Evolutionary conservation across 1,140 invertebrate genomes (phyloP), one percentile per base, ranked within the genome.

Genomic region (Calephelis nemesis): DNA sequence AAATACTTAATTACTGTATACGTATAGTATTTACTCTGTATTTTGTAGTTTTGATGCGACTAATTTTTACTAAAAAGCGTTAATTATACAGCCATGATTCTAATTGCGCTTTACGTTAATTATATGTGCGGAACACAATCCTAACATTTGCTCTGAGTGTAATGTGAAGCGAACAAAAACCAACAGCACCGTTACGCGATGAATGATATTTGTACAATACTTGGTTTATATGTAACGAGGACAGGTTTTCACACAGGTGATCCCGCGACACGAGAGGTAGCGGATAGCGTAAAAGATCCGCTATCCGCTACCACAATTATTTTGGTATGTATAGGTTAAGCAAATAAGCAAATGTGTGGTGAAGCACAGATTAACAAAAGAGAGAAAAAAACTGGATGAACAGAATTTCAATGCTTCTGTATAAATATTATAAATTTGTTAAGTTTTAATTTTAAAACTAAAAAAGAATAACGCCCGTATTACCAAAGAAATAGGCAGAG

Each of bases 121-220:
- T 49, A 64, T 45, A 47, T 64, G 63, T 64, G 63, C 45, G 54
- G 40, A 60, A 60, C 54, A 60, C 39, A 60, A 60, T 60, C 54
- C 54, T 60, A 39, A 60, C 54, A 60, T 60, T 60, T 48, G 63
- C 15, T 50, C n/a, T 13, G 12, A 65, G 52, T 54, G 42, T 52
- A 66, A 63, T 39, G 52, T 54, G 15, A 45, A 50, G 30, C 64
- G 15, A 52, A 72, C 68, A 72, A 74, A 74, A 75, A 70, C 67
- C 67, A 70, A 67, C 65, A 58, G n/a, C 12, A 69, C 70, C 73
- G 73, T 70, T 75, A 75, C 15, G 19, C 62, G 71, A 65, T 72
- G 71, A 72, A 70, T 65, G 65, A 75, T 72, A 70, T 72, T 69
- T 69, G 65, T 65, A 70, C 65, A 72, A 70, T 70, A 71, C 67